A percentile compares a stretch with the other conserved stretches of the same genome.
These are phyloP conservation scores for Ciconia boyciana DNA, from an alignment of 2,113 vertebrate species.

Conservation along the genomic window DNA sequence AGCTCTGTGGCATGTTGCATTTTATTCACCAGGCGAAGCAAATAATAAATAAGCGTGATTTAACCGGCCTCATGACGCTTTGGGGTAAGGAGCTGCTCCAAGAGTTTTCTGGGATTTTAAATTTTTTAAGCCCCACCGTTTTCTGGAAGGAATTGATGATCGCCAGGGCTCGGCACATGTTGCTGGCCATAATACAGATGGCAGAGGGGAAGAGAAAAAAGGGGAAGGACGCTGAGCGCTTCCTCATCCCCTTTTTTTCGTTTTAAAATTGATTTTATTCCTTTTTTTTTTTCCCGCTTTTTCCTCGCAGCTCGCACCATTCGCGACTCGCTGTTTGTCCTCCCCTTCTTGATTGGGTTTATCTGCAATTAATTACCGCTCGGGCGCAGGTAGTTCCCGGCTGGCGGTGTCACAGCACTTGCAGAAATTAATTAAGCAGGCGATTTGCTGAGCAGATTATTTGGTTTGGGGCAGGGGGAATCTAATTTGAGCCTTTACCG, in stretches of 20 bases:
- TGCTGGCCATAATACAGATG: neutral
- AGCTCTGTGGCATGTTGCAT: neutral
- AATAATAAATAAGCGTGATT: neutral
- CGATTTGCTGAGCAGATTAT: neutral
- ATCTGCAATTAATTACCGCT: neutral
- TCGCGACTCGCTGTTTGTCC: neutral
- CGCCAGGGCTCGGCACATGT: accelerated
- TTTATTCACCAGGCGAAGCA: neutral
- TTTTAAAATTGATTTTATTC: neutral
- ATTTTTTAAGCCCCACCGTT: neutral
- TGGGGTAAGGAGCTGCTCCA: neutral
- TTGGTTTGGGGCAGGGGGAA: neutral
- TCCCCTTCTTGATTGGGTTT: neutral
- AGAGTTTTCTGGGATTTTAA: neutral
- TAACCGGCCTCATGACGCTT: accelerated
- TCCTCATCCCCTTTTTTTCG: neutral
- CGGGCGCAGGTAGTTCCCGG: neutral
- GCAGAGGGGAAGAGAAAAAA: too few relatives aligned
- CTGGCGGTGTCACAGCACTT: neutral
- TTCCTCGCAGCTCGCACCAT: neutral
- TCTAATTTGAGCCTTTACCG: neutral
- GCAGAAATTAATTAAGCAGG: neutral
- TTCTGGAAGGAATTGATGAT: neutral
- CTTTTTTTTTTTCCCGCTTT: neutral
- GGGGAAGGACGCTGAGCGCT: neutral